Evolutionary conservation across 2,797 vertebrate genomes (phyloP).

Genomic region (Microtus agrestis): DNA sequence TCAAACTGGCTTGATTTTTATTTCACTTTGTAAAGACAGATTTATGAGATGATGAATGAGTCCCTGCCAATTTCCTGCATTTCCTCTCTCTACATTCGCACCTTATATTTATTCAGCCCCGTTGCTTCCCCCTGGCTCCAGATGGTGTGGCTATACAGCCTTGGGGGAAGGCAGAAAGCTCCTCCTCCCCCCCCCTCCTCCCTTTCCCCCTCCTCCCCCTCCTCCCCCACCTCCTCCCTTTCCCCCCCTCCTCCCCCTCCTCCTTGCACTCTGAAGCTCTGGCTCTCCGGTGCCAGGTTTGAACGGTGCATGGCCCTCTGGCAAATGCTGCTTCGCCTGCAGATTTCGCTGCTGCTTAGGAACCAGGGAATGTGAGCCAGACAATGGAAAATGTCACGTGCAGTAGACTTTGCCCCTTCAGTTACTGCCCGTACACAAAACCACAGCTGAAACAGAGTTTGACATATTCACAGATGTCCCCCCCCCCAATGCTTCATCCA

Average conservation of each 20-base stretch:
- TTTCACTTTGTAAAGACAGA: conserved; percentile 80
- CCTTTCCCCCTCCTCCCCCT: not conserved
- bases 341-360: not conserved
- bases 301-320: conserved; percentile 40
- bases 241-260: not conserved
- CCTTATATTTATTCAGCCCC: conserved; percentile 80
- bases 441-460: not conserved
- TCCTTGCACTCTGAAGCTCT: not conserved
- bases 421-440: conserved; percentile 17
- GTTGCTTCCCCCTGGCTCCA: conserved; percentile 75
- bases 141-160: conserved; percentile 77
- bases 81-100: conserved; percentile 70
- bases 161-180: conserved; percentile 21
- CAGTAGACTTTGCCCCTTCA: not conserved
- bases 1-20: conserved; percentile 78
- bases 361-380: not conserved
- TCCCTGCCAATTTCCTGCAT: conserved; percentile 81
- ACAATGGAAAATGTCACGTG: not conserved
- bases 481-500: not conserved
- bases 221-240: too few species aligned
- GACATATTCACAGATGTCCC: not conserved
- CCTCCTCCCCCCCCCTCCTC: not conserved
- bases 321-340: not conserved
- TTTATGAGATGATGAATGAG: conserved; percentile 82
- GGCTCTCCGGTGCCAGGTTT: conserved; percentile 10